Evolutionary conservation across 1,140 invertebrate species (phyloP), one percentile per base, ranked within the genome.

Genomic region (Cydia amplana): DNA sequence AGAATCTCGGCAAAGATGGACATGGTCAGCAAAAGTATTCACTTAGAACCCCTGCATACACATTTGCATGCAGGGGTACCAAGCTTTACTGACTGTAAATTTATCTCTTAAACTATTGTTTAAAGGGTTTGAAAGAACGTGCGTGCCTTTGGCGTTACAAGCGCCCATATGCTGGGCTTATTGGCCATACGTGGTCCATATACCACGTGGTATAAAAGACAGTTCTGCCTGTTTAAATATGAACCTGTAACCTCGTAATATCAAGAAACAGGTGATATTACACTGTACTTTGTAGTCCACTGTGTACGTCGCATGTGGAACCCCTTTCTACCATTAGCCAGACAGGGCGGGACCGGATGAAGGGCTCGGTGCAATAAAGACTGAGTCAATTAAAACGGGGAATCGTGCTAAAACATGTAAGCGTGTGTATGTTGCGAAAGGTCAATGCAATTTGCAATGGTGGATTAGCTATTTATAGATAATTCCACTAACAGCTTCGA

Each of bases 301-400:
- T 78, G 81, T 78, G 75, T 79, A 60, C 12, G 67, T 72, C 77
- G 65, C 65, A 70, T 80, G 76, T 80, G 72, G 79, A 82, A 81
- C 78, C 84, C 83, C 87, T 85, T 82, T 80, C 78, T 70, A 78
- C 79, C 84, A 88, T 88, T 88, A 88, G 80, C 81, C 82, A 83
- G 84, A 82, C 85, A 82, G 86, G 87, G 88, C 78, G 87, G 77
- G 87, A 85, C 88, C 85, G 88, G 88, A 90, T 83, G 73, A 74
- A 86, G 83, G 82, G 80, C 79, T 75, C n/a, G 75, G 74, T 80
- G 74, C 64, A 28, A 73, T 73, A 51, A 73, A 46, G 40, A 51
- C 72, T 25, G 72, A 36, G 65, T 40, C 65, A 70, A 70, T 70
- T 70, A 70, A 70, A 70, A 70, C 65, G 32, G 36, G 14, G 32